These are phyloP conservation scores for Eulemur macaco DNA, from an alignment of 2,113 vertebrate genomes.

Conservation along the genomic window DNA sequence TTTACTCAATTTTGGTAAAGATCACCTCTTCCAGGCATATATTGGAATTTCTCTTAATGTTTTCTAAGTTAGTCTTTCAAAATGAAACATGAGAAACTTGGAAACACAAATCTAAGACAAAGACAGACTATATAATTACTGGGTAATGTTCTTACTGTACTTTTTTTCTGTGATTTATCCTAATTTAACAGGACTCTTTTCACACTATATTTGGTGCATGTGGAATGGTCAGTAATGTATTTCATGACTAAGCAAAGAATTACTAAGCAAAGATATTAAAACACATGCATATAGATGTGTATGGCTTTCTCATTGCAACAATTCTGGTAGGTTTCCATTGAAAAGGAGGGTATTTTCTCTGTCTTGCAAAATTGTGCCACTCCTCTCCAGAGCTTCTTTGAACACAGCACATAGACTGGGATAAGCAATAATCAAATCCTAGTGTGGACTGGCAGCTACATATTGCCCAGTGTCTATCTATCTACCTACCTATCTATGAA, in stretches of 20 bases:
- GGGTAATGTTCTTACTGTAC: not conserved
- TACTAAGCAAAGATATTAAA: not conserved
- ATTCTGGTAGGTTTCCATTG: not conserved
- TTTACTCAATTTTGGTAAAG: not conserved
- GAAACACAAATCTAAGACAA: not conserved
- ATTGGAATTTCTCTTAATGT: not conserved
- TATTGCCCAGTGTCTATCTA: too few species aligned
- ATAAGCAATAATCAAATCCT: not conserved
- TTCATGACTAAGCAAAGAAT: not conserved
- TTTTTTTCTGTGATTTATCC: not conserved
- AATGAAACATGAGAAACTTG: not conserved
- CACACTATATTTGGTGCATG: not conserved
- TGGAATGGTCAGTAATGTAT: not conserved
- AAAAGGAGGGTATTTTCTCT: not conserved
- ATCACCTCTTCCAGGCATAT: not conserved
- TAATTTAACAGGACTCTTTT: not conserved
- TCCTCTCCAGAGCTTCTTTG: not conserved
- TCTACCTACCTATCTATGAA: not conserved
- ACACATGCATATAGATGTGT: not conserved
- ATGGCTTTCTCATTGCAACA: not conserved
- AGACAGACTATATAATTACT: not conserved
- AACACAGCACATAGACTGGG: not conserved
- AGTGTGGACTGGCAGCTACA: not conserved
- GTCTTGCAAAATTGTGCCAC: not conserved
- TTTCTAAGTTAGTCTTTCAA: constrained; percentile 1